These are phyloP conservation scores for Hyposoter didymator DNA, from an alignment of 2,888 invertebrate genomes.

Conservation along the genomic window DNA sequence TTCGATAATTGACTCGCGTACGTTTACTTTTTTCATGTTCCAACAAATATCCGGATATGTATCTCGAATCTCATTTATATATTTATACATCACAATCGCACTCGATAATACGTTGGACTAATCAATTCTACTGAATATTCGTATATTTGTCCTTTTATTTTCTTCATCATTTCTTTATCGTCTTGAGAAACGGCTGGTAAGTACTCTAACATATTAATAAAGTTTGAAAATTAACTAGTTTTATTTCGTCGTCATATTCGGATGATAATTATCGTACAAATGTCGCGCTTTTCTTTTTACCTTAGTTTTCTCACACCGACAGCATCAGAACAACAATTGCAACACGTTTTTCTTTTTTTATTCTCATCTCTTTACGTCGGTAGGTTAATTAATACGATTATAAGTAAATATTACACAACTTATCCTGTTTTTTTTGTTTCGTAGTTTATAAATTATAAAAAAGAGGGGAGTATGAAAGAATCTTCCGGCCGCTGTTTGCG, in stretches of 20 bases:
- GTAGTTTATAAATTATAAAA: conserved; percentile 50
- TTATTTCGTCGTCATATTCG: conserved; percentile 39
- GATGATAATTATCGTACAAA: conserved; percentile 35
- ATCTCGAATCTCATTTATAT: conserved; percentile 55
- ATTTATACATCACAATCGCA: conserved; percentile 63
- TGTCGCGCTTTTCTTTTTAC: conserved; percentile 4
- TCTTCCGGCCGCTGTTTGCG: conserved; percentile 13
- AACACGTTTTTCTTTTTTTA: neutral
- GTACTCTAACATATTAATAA: conserved; percentile 56
- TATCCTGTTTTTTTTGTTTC: conserved; percentile 14
- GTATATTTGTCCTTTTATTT: conserved; percentile 49
- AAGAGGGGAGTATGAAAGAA: conserved; percentile 18
- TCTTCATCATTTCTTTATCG: conserved; percentile 57
- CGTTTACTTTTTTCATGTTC: conserved; percentile 37
- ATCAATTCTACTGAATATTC: conserved; percentile 44
- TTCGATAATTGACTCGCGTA: conserved; percentile 38
- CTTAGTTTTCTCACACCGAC: conserved; percentile 21
- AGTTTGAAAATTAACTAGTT: conserved; percentile 49
- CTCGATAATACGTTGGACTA: conserved; percentile 54
- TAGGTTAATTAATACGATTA: conserved; percentile 39
- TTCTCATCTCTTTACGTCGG: neutral
- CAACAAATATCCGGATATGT: conserved; percentile 62
- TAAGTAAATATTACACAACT: conserved; percentile 34
- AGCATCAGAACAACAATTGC: conserved; percentile 16
- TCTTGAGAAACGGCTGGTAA: conserved; percentile 53